Conservation (phyloP, 1,140 invertebrate genomes). For the Penaeus vannamei region DNA sequence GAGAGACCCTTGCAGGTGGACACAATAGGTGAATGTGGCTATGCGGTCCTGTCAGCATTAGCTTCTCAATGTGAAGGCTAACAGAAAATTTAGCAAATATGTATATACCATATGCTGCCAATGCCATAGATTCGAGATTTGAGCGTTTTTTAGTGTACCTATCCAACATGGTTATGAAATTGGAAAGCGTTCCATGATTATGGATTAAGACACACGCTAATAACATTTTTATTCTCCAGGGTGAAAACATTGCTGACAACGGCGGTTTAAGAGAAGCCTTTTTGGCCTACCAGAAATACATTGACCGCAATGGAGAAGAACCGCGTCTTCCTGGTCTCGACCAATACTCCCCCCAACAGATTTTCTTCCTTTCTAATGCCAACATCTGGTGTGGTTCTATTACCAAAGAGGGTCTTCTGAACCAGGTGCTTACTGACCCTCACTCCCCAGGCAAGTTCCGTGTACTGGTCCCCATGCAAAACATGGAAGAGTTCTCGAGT, state of each 20-base stretch:
- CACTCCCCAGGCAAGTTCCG: constrained; percentile 85
- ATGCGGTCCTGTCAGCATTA: too few species aligned
- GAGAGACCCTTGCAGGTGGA: too few species aligned
- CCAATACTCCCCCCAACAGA: constrained; percentile 82
- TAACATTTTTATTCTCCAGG: constrained; percentile 72
- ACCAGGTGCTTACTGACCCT: constrained; percentile 56
- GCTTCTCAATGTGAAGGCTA: too few species aligned
- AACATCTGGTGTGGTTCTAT: constrained; percentile 65
- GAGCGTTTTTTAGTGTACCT: too few species aligned
- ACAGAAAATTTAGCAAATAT: too few species aligned
- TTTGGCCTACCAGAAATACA: constrained; percentile 78
- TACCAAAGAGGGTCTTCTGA: constrained; percentile 52
- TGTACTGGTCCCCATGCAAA: constrained; percentile 91
- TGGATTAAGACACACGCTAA: too few species aligned
- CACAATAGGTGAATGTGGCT: too few species aligned
- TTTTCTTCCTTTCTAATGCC: constrained; percentile 78
- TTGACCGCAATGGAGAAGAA: constrained; percentile 69
- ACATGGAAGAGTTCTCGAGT: constrained; percentile 88
- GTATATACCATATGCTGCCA: too few species aligned
- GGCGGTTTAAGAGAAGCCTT: constrained; percentile 92
- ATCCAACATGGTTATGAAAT: too few species aligned
- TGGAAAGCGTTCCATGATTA: too few species aligned
- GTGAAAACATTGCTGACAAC: constrained; percentile 93
- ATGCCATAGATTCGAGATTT: too few species aligned
- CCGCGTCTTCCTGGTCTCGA: constrained; percentile 82